Base-by-base conservation (phyloP, 2,113 vertebrate genomes). In the Leiothrix lutea region DNA sequence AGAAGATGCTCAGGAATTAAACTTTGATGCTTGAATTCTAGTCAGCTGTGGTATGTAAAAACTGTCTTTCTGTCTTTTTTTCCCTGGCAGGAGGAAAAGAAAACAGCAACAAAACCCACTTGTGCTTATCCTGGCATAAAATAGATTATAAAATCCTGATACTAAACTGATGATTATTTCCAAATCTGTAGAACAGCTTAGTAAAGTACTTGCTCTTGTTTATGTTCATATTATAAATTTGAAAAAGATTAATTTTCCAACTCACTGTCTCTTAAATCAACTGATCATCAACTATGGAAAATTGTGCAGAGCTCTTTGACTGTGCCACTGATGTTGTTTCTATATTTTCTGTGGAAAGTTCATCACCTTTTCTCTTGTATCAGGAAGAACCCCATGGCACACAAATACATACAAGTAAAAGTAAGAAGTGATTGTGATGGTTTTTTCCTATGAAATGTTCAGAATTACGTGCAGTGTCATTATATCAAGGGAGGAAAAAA, bases 171-270 rank as follows among this genome's bases (percentile, higher is more conserved):
- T 70, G 5, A 88, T 90, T 97, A 57, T 67, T 96, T 92, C 47
- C 62, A 77, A 88, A 84, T 75, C 56, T 54, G 33, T 86, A 88
- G 16, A 79, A 51, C 51, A 80, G 45, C n/a, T 86, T 57, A 66
- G 56, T 53, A 66, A 96, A 86, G 38, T 78, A 90, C 57, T 93
- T 73, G 11, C 42, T 53, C 2, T 0, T 86, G 42, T 74, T 95
- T 93, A 80, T 81, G 44, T 91, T 81, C 24, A 8, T 86, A 48
- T 87, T 85, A 81, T 82, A 74, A 79, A 82, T 84, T 72, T 81
- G 62, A 75, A 79, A 81, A 88, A 23, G 15, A 67, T 89, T 88
- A 60, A 72, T 96, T 95, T 94, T 89, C 69, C 88, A 83, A 48
- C 44, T 88, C 56, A 40, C 61, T 81, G 61, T 97, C 62, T 88